These are phyloP conservation scores for Dione juno DNA, from an alignment of 2,888 invertebrate species.

Conservation along the genomic window DNA sequence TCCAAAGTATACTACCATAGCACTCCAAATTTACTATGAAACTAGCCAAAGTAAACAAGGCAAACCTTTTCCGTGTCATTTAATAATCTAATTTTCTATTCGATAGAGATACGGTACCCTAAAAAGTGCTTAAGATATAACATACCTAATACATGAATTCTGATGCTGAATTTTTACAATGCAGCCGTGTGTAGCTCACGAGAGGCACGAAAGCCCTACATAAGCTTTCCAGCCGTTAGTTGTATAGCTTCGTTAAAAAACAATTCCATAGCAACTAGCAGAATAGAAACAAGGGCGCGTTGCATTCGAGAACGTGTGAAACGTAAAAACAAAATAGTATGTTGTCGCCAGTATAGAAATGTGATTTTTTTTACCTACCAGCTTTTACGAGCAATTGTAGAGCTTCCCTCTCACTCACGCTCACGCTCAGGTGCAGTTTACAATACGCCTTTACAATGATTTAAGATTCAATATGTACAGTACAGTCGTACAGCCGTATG, in stretches of 20 bases:
- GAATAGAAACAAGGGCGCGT: constrained; percentile 62
- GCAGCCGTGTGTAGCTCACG: constrained; percentile 6
- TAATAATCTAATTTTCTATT: too few species aligned
- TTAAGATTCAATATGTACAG: constrained; percentile 8
- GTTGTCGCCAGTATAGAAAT: constrained; percentile 53
- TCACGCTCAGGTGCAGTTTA: background rate
- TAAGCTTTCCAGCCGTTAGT: constrained; percentile 24
- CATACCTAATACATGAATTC: constrained; percentile 15
- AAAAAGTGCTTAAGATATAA: constrained; percentile 4
- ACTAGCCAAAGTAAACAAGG: too few species aligned
- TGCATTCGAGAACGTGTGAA: constrained; percentile 66
- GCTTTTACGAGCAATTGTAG: constrained; percentile 32
- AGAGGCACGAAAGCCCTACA: constrained; percentile 26
- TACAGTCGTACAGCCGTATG: too few species aligned
- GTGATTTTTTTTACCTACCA: constrained; percentile 61
- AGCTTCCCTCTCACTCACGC: constrained; percentile 2
- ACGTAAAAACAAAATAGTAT: constrained; percentile 70
- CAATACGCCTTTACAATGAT: background rate
- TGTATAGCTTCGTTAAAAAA: constrained; percentile 52
- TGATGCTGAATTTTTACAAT: constrained; percentile 16
- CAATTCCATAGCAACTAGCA: constrained; percentile 64
- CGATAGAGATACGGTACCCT: too few species aligned
- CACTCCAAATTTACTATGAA: too few species aligned
- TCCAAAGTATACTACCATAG: too few species aligned
- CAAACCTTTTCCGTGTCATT: too few species aligned